Base-by-base conservation (phyloP, 23 tunicate genomes). In the Trididemnum clinides region DNA sequence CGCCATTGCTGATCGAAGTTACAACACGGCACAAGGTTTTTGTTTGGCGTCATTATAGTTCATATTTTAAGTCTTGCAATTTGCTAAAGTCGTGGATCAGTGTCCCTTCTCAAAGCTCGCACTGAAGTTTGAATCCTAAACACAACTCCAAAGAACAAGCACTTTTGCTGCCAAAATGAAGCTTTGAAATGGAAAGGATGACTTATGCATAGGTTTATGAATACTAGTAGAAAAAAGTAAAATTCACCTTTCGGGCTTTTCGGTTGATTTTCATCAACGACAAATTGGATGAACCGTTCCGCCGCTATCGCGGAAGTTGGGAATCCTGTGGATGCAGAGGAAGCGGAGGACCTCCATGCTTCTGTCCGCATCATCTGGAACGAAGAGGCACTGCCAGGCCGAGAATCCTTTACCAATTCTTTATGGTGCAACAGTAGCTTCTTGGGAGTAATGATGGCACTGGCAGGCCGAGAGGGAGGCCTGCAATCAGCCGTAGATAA, bases 311-410 rank as follows among this genome's bases (percentile, higher is more conserved):
- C 66, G 25, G 75, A 32, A 29, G 36, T 30, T 3, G 36, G 75
- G 37, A 66, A 32, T 29, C 75, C 75, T 6, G 75, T 66, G 37
- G 75, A 66, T 4, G 37, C 82, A 19, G 97, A 92, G 0, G 97
- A 92, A 18, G 97, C 88, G 0, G 98, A 93, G 0, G 98, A 88
- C 62, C 92, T 58, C 98, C 98, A 93, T 18, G 98, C 98, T 72
- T 93, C 98, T 0, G 98, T 93, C 39, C 98, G 57, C 74, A 49
- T 84, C 50, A 88, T 80, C 66, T 93, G 98, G 66, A 93, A 93
- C 25, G 98, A 88, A 15, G 92, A 88, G 0, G 92, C 92, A 84
- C 92, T 93, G 25, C 90, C 98, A 1, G 91, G 97, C 27, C 91
- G 64, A 4, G 92, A 82, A 22, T 33, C 37, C 15, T 77, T 54